Evolutionary conservation across 2,113 vertebrate genomes (phyloP), one percentile per base, ranked within the genome.

Genomic region (Phaethornis superciliosus): DNA sequence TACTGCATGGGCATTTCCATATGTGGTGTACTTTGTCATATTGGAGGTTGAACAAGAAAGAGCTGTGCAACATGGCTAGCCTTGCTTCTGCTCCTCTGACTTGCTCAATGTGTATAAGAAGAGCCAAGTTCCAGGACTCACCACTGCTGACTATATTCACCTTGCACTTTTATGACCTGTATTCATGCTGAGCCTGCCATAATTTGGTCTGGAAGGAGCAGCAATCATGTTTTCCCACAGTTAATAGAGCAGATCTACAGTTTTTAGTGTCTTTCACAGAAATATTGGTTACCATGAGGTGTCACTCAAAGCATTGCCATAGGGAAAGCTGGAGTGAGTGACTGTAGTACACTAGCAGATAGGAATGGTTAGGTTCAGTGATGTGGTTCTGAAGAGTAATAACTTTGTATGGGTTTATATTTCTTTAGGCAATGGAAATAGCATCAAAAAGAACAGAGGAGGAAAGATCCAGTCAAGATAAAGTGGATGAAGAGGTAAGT

Each of bases 401-500:
- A 81, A 87, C 35, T 79, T 89, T 85, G 69, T 71, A n/a, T 65
- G 93, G 47, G 76, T 94, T 96, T 86, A 10, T 96, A 14, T 94
- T 90, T 81, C 74, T 95, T 37, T 86, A 99, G 99, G 98, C 98
- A 46, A 99, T 99, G 99, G 98, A 98, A 96, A 97, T 99, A 40
- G 97, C 99, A 33, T 94, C 98, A 1, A 97, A 98, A 51, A 98
- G 99, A 94, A 99, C 99, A 40, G 98, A 97, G 35, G 98, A 98
- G 81, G 98, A 99, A 94, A 96, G 98, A 62, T 98, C 99, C 32
- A 98, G 97, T 97, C 99, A 99, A 96, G 99, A 99, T 94, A 97
- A 98, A 68, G 99, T 99, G 69, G 98, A 99, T 62, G 99, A 99
- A 65, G 99, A 99, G 98, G 99, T 99, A 79, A 94, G 88, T 79